These are phyloP conservation scores for Acanthococcus lagerstroemiae DNA, from an alignment of 2,888 invertebrate genomes.

Conservation along the genomic window DNA sequence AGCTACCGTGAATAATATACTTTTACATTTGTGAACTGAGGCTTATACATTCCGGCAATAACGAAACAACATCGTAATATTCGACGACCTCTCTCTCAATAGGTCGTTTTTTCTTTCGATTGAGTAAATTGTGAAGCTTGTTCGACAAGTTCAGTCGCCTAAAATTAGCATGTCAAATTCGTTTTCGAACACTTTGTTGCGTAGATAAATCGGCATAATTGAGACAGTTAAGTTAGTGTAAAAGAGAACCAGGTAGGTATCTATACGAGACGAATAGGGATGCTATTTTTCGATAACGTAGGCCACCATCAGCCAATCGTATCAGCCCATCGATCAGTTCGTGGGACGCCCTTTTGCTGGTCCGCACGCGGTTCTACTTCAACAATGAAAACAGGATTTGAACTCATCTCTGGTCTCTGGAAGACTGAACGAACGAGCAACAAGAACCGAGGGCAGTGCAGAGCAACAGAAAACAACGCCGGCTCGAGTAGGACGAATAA, in stretches of 20 bases:
- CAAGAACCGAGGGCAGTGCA: not conserved
- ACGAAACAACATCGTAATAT: too few species aligned
- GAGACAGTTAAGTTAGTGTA: not conserved
- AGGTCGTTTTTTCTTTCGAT: too few species aligned
- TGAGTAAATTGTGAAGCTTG: too few species aligned
- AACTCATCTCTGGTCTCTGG: not conserved
- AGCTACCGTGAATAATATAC: too few species aligned
- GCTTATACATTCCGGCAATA: too few species aligned
- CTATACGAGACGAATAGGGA: not conserved
- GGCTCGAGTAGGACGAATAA: conserved; percentile 7
- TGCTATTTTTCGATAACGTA: not conserved
- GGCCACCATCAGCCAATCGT: not conserved
- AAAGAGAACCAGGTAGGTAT: not conserved
- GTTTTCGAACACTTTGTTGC: not conserved
- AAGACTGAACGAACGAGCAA: not conserved
- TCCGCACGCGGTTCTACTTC: not conserved
- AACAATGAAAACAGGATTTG: conserved; percentile 7
- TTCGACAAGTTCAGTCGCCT: too few species aligned
- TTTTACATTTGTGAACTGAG: too few species aligned
- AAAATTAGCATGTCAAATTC: conserved; percentile 2
- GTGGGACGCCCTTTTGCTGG: not conserved
- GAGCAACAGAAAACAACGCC: not conserved
- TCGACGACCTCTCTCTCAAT: too few species aligned
- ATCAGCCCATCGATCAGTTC: not conserved
- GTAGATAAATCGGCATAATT: not conserved